Conservation (phyloP, 2,797 vertebrate species). For the Propithecus perrieri region DNA sequence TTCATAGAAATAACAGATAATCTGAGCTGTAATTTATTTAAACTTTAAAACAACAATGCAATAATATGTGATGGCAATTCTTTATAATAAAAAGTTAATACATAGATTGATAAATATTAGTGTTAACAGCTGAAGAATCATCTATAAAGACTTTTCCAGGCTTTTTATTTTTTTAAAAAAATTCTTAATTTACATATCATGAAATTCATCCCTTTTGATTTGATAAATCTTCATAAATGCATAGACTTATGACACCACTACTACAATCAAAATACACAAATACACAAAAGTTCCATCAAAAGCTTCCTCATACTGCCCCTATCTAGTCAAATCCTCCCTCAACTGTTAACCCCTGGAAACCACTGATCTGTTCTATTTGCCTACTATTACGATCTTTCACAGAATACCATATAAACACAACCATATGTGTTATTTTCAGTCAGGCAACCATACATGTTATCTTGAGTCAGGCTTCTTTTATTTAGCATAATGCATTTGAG, state of each 20-base stretch:
- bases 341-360: neutral
- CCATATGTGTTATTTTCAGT: no score
- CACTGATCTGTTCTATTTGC: neutral
- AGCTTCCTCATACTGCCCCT: neutral
- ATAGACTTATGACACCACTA: neutral
- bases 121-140: neutral
- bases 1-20: neutral
- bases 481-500: no score
- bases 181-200: neutral
- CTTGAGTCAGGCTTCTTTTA: no score
- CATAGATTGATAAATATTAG: neutral
- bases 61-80: neutral
- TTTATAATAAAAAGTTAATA: neutral
- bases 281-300: neutral
- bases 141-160: neutral
- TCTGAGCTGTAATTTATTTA: neutral
- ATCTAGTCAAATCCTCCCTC: neutral
- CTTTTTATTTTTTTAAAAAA: neutral
- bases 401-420: neutral
- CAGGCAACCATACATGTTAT: no score
- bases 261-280: neutral
- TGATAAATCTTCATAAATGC: neutral
- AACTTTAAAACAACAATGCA: neutral
- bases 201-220: neutral
- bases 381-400: neutral